phyloP scores from a whole-genome alignment of 2,797 vertebrate genomes.

The Characodon lateralis region DNA sequence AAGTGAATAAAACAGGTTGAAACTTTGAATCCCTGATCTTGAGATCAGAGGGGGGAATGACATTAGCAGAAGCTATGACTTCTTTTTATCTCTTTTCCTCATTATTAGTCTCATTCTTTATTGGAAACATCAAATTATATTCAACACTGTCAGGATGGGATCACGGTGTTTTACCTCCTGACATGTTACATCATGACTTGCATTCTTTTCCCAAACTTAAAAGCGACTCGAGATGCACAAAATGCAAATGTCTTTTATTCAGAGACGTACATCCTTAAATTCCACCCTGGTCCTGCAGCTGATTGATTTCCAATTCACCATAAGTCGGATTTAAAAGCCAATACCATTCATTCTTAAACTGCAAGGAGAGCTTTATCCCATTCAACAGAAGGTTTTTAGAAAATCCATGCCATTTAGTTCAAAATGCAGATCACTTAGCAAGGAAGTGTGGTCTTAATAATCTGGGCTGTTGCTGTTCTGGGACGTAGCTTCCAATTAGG shows the following conservation, averaged over 20 bases:
- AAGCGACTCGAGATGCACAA: background rate
- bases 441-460: constrained; percentile 40
- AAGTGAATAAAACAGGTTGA: constrained; percentile 60
- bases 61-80: constrained; percentile 30
- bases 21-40: constrained; percentile 58
- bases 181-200: background rate
- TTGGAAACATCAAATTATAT: background rate
- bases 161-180: constrained; percentile 5
- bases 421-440: constrained; percentile 39
- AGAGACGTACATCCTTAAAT: constrained; percentile 8
- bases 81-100: constrained; percentile 23
- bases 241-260: constrained; percentile 29
- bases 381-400: constrained; percentile 27
- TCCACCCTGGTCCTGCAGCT: constrained; percentile 13
- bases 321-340: constrained; percentile 53
- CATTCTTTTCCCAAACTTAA: background rate
- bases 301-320: constrained; percentile 25
- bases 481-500: constrained; percentile 62
- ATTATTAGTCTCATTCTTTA: constrained; percentile 19
- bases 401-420: constrained; percentile 39
- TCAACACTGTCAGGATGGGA: background rate
- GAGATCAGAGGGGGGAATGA: constrained; percentile 56
- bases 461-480: constrained; percentile 43
- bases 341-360: constrained; percentile 46
- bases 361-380: constrained; percentile 23